Percentiles rank a stretch among this genome's conserved stretches.
phyloP scores from a whole-genome alignment of 2,888 invertebrate species.

The Cremastobaeus sp. region DNA sequence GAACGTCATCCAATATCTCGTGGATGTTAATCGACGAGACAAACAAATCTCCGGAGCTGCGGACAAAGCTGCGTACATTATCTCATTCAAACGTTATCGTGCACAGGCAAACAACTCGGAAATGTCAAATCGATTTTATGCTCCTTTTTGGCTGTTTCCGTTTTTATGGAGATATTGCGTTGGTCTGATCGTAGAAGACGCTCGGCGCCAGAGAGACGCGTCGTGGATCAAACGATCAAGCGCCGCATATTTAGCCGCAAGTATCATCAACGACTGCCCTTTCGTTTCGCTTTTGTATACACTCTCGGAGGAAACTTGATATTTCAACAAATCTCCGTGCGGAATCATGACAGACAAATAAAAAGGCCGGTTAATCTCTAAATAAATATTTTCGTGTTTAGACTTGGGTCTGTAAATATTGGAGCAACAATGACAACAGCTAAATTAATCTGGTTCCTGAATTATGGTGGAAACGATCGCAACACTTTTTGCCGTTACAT shows the following conservation, averaged over 20 bases:
- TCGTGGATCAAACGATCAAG: slow-evolving; percentile 51
- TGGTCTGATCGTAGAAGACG: slow-evolving; percentile 40
- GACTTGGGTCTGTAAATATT: slow-evolving; percentile 1
- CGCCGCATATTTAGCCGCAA: slow-evolving; percentile 40
- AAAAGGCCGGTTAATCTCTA: slow-evolving; percentile 17
- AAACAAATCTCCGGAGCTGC: too few species aligned
- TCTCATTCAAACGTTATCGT: neutral
- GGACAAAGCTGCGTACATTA: slow-evolving; percentile 9
- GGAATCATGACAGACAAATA: slow-evolving; percentile 15
- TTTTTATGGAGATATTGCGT: slow-evolving; percentile 36
- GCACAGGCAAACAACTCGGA: slow-evolving; percentile 11
- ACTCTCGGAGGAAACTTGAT: slow-evolving; percentile 29
- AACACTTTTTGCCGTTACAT: too few species aligned
- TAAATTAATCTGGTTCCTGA: too few species aligned
- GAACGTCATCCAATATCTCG: neutral
- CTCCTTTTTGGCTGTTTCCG: slow-evolving; percentile 25
- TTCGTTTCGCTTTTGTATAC: slow-evolving; percentile 26
- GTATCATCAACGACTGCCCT: slow-evolving; percentile 42
- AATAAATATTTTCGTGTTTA: slow-evolving; percentile 5
- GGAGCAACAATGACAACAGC: too few species aligned
- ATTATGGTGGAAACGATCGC: too few species aligned
- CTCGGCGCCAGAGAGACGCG: slow-evolving; percentile 50
- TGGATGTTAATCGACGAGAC: too few species aligned
- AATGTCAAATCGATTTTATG: slow-evolving; percentile 25
- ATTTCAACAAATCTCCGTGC: slow-evolving; percentile 22